These are phyloP conservation scores for Mimachlamys varia DNA, from an alignment of 2,888 invertebrate genomes.

Conservation along the genomic window DNA sequence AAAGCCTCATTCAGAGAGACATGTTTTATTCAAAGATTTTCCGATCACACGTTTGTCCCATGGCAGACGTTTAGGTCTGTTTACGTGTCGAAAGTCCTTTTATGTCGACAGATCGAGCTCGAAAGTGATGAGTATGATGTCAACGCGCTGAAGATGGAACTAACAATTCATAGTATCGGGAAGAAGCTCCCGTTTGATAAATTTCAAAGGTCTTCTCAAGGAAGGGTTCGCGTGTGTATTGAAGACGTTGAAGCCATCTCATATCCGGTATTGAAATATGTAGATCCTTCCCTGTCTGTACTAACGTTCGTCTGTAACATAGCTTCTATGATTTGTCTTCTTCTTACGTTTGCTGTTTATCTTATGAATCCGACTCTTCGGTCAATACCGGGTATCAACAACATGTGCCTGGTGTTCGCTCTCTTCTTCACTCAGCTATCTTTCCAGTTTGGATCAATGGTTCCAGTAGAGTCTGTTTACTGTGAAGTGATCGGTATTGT, in stretches of 20 bases:
- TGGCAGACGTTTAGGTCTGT: background rate
- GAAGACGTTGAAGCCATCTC: slow-evolving; percentile 21
- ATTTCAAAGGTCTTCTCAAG: slow-evolving; percentile 20
- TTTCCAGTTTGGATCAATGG: slow-evolving; percentile 52
- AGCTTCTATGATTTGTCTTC: slow-evolving; percentile 54
- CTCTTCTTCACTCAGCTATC: slow-evolving; percentile 56
- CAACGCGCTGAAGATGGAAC: background rate
- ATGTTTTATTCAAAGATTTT: background rate
- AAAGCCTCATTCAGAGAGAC: slow-evolving; percentile 3
- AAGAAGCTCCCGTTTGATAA: background rate
- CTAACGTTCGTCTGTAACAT: slow-evolving; percentile 42
- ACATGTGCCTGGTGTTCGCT: slow-evolving; percentile 54
- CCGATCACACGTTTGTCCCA: background rate
- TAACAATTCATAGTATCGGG: too few species aligned
- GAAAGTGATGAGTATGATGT: slow-evolving; percentile 6
- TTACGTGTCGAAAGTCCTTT: background rate
- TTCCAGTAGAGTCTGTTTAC: slow-evolving; percentile 23
- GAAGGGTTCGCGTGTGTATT: slow-evolving; percentile 39
- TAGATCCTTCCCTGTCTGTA: slow-evolving; percentile 36
- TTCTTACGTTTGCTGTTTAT: slow-evolving; percentile 58
- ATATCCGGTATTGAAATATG: slow-evolving; percentile 12
- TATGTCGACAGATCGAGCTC: background rate
- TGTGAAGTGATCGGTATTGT: slow-evolving; percentile 57
- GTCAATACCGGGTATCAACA: slow-evolving; percentile 58
- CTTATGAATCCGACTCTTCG: slow-evolving; percentile 50